Evolutionary conservation across 92 coral and sea anemone species (phyloP).

Genomic region (Epizoanthus illoricatus): DNA sequence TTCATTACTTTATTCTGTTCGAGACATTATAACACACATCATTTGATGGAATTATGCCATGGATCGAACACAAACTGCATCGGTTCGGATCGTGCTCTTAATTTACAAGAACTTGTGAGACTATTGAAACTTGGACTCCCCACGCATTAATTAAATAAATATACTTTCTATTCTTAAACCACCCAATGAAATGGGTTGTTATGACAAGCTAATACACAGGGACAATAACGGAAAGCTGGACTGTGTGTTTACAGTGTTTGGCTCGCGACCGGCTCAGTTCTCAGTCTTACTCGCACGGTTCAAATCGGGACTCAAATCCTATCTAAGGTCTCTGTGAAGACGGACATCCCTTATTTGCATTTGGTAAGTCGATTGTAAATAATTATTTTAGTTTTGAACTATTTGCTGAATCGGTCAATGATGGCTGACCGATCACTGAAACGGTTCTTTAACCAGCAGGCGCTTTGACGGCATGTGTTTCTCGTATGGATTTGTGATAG

Average conservation of each 20-base stretch:
- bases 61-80: no score
- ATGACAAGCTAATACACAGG: background rate
- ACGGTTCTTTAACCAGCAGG: background rate
- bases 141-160: background rate
- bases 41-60: no score
- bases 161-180: background rate
- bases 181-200: constrained; percentile 3
- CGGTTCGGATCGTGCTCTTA: background rate
- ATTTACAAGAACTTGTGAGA: background rate
- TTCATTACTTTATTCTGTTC: no score
- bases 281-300: no score
- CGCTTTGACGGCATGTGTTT: background rate
- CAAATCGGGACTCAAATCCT: no score
- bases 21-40: no score
- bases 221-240: background rate
- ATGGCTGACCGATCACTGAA: no score
- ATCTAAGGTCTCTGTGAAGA: no score
- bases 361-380: background rate
- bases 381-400: no score
- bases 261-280: background rate
- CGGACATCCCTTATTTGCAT: background rate
- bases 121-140: background rate
- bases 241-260: background rate
- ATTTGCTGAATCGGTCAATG: no score
- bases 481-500: background rate